Base-by-base conservation (phyloP, 2,113 vertebrate species). In the Nesogale talazaci region DNA sequence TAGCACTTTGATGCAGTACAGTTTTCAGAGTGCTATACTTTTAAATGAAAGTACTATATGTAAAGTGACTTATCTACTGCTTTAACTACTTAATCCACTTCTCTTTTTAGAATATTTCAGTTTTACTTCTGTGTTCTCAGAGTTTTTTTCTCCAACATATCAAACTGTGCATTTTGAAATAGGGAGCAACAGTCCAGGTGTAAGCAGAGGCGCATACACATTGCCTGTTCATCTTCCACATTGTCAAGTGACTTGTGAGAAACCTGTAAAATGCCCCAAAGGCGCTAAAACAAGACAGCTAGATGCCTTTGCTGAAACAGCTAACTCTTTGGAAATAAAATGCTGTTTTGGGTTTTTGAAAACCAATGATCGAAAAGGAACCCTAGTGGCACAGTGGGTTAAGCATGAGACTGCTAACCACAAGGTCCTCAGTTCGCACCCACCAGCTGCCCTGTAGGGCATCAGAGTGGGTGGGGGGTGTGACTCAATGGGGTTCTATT, bases 41-140 rank as follows among this genome's bases (percentile, higher is more conserved):
- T 94, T 94, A 91, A 96, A 92, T 29, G 4, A 40, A 97, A 81
- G 40, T 76, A 78, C 56, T 86, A 95, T 2, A 63, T 31, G 84
- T 42, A 16, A 76, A 89, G 82, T 38, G 40, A 63, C 46, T 70
- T 74, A 86, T 61, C 59, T 90, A 95, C 89, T 57, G 88, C 59
- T 92, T 52, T 94, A 95, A 89, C 86, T 40, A 93, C 78, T 91
- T 95, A 96, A 95, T 95, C 93, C 31, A 81, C n/a, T 89, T 95
- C 59, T 91, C 72, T 93, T 94, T 94, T 92, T 88, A 93, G 83
- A 93, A 78, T 83, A 86, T 87, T 57, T 94, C 80, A 94, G 36
- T 94, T 96, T 96, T 95, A 83, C 70, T 94, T 91, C 17, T 94
- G 19, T 84, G 86, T 93, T 96, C 84, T 59, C 34, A 76, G 95